A percentile compares a stretch with the other conserved stretches of the same genome.
Conservation (phyloP, 2,888 invertebrate species). For the Thalpophila matura region DNA sequence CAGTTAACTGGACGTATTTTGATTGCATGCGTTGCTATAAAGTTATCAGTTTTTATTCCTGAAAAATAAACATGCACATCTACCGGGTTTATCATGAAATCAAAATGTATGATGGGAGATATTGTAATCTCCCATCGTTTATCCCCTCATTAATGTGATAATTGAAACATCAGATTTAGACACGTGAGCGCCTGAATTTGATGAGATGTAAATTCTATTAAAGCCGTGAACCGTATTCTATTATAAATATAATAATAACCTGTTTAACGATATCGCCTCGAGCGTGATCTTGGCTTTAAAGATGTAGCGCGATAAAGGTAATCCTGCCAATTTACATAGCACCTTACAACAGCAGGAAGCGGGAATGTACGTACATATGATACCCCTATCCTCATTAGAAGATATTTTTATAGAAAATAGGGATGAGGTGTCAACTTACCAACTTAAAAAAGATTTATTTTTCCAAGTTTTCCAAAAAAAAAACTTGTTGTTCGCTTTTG, state of each 20-base stretch:
- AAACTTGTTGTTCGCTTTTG: neutral
- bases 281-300: conserved; percentile 66
- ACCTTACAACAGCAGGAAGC: conserved; percentile 52
- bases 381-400: conserved; percentile 34
- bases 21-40: conserved; percentile 21
- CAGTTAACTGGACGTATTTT: conserved; percentile 13
- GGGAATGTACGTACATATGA: conserved; percentile 29
- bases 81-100: neutral
- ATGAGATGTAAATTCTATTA: conserved; percentile 55
- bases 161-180: conserved; percentile 48
- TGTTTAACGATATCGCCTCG: conserved; percentile 62
- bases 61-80: neutral
- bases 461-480: neutral
- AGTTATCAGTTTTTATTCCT: neutral
- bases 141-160: conserved; percentile 33
- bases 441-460: neutral
- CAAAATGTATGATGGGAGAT: conserved; percentile 1
- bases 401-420: conserved; percentile 2
- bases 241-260: conserved; percentile 64
- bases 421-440: neutral
- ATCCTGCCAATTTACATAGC: conserved; percentile 80
- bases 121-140: conserved; percentile 12
- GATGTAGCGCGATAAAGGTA: conserved; percentile 73
- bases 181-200: conserved; percentile 29
- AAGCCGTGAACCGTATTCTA: conserved; percentile 40